These are phyloP conservation scores for Crotalus horridus DNA, from an alignment of 2,113 vertebrate species.

Conservation along the genomic window DNA sequence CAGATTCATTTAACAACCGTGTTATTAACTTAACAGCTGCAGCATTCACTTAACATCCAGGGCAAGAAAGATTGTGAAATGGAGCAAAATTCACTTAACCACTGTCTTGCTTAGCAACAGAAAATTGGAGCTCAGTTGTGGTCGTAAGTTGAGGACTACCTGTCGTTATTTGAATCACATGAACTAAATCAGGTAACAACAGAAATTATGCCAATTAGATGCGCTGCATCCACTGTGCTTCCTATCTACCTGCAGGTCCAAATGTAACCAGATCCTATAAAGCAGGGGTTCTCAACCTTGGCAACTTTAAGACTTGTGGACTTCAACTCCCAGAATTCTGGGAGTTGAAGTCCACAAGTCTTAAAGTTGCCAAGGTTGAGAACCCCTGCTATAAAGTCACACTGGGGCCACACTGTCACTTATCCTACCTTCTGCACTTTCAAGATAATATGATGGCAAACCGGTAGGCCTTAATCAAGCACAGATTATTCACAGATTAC, in stretches of 20 bases:
- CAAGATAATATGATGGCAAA: not conserved
- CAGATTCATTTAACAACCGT: too few species aligned
- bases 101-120: not conserved
- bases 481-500: not conserved
- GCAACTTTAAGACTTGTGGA: too few species aligned
- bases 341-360: too few species aligned
- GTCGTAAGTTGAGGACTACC: not conserved
- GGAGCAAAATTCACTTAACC: not conserved
- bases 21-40: too few species aligned
- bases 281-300: too few species aligned
- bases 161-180: not conserved
- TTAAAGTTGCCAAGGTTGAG: too few species aligned
- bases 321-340: too few species aligned
- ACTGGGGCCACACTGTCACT: not conserved
- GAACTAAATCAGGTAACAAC: not conserved
- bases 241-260: not conserved
- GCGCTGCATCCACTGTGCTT: not conserved
- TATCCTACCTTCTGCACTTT: not conserved
- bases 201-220: not conserved
- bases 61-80: not conserved
- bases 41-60: too few species aligned
- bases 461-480: not conserved
- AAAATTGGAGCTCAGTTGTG: not conserved
- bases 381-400: too few species aligned
- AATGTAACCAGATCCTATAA: not conserved